phyloP scores from a whole-genome alignment of 2,888 invertebrate species.

The Phengaris arion region DNA sequence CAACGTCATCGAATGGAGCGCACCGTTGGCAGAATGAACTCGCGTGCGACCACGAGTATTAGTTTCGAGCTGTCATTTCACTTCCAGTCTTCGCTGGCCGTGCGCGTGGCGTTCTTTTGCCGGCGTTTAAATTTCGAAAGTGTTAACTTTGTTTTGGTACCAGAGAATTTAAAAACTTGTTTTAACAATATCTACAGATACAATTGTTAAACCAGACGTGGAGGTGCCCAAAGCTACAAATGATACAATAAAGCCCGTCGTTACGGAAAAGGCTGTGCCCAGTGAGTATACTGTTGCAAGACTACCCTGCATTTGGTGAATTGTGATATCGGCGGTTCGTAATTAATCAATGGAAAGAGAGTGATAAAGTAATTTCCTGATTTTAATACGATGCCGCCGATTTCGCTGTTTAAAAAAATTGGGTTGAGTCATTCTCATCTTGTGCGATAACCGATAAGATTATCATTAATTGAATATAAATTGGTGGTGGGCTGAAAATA shows the following conservation, averaged over 20 bases:
- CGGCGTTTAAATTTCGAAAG: constrained; percentile 31
- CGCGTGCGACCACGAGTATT: constrained; percentile 21
- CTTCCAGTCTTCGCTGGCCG: constrained; percentile 51
- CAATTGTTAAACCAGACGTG: constrained; percentile 63
- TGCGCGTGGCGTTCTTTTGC: constrained; percentile 35
- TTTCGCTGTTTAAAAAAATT: constrained; percentile 44
- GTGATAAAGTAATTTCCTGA: constrained; percentile 35
- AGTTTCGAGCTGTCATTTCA: constrained; percentile 46
- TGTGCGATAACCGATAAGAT: constrained; percentile 60
- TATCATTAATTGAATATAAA: constrained; percentile 48
- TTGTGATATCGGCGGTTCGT: constrained; percentile 55
- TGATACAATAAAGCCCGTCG: constrained; percentile 64
- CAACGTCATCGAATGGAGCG: constrained; percentile 41
- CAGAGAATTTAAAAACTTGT: constrained; percentile 54
- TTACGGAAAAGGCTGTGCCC: constrained; percentile 67
- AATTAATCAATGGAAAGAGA: constrained; percentile 40
- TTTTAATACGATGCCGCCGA: constrained; percentile 50
- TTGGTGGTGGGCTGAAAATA: constrained; percentile 50
- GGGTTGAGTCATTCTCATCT: constrained; percentile 56
- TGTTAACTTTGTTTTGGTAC: constrained; percentile 26
- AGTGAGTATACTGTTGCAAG: constrained; percentile 64
- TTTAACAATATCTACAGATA: constrained; percentile 75
- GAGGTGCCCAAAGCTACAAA: constrained; percentile 69
- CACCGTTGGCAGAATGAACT: constrained; percentile 36
- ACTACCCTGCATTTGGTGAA: constrained; percentile 45